phyloP scores from a whole-genome alignment of 2,888 invertebrate species.

The Ornithoptera priamus region DNA sequence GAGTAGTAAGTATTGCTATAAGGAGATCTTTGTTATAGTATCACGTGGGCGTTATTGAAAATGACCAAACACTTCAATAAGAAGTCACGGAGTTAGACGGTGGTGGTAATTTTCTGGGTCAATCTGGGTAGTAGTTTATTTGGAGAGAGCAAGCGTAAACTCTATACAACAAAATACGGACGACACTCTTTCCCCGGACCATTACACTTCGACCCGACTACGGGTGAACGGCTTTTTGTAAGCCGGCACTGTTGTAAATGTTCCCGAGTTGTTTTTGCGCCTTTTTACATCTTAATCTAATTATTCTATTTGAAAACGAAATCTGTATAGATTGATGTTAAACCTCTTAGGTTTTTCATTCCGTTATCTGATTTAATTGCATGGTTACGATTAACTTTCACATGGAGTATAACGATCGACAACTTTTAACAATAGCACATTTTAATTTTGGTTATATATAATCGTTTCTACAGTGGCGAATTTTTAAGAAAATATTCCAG shows the following conservation, averaged over 20 bases:
- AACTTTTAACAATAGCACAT: too few relatives aligned
- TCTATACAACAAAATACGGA: slow-evolving; percentile 52
- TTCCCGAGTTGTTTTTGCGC: slow-evolving; percentile 9
- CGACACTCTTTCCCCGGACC: slow-evolving; percentile 39
- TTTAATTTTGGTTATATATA: too few relatives aligned
- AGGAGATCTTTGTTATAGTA: too few relatives aligned
- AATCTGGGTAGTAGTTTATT: slow-evolving; percentile 68
- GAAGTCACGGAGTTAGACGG: slow-evolving; percentile 48
- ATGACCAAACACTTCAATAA: neutral
- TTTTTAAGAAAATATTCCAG: too few relatives aligned
- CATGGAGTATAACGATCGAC: too few relatives aligned
- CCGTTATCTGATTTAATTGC: too few relatives aligned
- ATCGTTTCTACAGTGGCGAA: too few relatives aligned
- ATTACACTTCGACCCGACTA: slow-evolving; percentile 30
- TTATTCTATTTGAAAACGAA: slow-evolving; percentile 1
- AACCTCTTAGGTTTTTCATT: neutral
- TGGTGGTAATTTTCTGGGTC: slow-evolving; percentile 60
- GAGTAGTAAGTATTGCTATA: too few relatives aligned
- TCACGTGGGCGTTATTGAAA: too few relatives aligned
- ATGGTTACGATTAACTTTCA: too few relatives aligned
- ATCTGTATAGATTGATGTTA: neutral
- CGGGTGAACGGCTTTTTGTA: slow-evolving; percentile 14
- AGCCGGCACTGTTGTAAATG: slow-evolving; percentile 13
- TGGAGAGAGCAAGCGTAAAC: slow-evolving; percentile 58
- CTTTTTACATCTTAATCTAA: slow-evolving; percentile 1